Evolutionary conservation across 2,797 vertebrate genomes (phyloP), one percentile per base, ranked within the genome.

Genomic region (Oreortyx pictus): DNA sequence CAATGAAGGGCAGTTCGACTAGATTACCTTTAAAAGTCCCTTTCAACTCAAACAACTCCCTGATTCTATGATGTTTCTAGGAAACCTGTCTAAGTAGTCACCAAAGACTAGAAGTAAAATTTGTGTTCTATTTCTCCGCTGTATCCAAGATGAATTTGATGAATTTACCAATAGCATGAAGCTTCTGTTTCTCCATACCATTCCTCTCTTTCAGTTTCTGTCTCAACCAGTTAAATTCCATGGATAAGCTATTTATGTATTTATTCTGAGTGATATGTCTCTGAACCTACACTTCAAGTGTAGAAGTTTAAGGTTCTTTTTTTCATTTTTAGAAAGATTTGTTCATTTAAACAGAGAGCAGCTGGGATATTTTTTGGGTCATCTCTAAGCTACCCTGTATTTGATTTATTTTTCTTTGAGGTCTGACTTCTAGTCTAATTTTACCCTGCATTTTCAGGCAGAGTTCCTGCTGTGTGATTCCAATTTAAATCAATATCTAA

Each of bases 401-500:
- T 71, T 91, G 33, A 91, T 82, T 84, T 82, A 22, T 86, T 92
- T 92, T 91, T 68, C n/a, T 77, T 74, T 60, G 35, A 92, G 37
- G 29, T 89, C 27, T 71, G 68, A 65, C 18, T 71, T 47, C 9
- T 37, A 54, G 61, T 41, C 25, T 65, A 81, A 89, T 80, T 89
- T 75, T 59, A 23, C 59, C 44, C 59, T 68, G 13, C 84, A 75
- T 87, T 95, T 88, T 92, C 78, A 68, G 54, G 43, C 23, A 43
- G 84, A 79, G 71, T 86, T 84, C 90, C 61, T 18, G n/a, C 49
- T 68, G 31, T 61, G 67, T 43, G 67, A 22, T 44, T 92, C 43
- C 67, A 90, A 64, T 41, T 44, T 91, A 89, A 90, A 91, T 91
- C 77, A 89, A 79, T 84, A 95, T 16, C 74, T 76, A 91, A 90